Evolutionary conservation across 2,888 invertebrate genomes (phyloP), one percentile per base, ranked within the genome.

Genomic region (Rutpela maculata): DNA sequence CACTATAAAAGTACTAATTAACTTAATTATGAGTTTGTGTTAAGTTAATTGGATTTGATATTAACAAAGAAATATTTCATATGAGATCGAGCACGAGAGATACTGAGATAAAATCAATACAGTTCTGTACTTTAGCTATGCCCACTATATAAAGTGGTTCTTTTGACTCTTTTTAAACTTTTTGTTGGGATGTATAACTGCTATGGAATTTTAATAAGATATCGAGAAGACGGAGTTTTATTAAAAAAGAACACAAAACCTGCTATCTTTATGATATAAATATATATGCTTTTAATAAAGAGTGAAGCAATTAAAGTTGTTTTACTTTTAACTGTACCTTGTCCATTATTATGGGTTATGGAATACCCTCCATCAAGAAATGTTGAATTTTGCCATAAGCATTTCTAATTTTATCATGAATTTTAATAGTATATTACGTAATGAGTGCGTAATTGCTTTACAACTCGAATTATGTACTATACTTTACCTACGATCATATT

Each of bases 181-280:
- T 62, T 60, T 60, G n/a, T 26, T 18, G 19, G 17, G 35, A n/a
- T 10, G 9, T 60, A 43, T 43, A 66, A 43, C 66, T 66, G n/a
- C 50, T 59, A 18, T n/a, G 69, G 70, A 71, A 71, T 71, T 71
- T 71, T 71, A 71, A 71, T 71, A 62, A n/a, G 70, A 60, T 60
- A 60, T 17, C 35, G 59, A 59, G 19, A 69, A 12, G 57, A n/a
- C 1, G 22, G 31, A 17, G 66, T 17, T 56, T 22, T 65, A 38
- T 65, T 7, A 56, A 26, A 50, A 67, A 9, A 26, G 22, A 67
- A 22, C 59, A 11, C 7, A 9, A 35, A 35, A 35, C 31, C 31
- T 35, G 31, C 31, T 15, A 11, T n/a, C 50, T n/a, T 50, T 15
- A 43, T 43, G 7, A 50, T n/a, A 50, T 50, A n/a, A 50, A 50